Conservation (phyloP, 1,140 invertebrate genomes). For the Aphaenogaster floridana region DNA sequence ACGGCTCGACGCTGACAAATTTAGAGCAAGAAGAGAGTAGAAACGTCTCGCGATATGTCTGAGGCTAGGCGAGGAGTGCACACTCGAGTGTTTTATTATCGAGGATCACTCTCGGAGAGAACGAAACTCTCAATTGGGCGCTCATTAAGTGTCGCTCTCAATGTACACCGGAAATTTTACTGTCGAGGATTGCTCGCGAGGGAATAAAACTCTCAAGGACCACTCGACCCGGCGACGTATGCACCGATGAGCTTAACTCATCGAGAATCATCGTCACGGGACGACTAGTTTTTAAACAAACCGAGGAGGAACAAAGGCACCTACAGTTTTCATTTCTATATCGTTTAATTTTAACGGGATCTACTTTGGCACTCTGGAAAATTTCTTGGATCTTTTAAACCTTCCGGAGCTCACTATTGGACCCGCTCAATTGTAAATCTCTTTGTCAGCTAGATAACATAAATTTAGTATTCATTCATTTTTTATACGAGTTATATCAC, state of each 20-base stretch:
- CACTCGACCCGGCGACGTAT: constrained; percentile 24
- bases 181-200: constrained; percentile 30
- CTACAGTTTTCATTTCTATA: not conserved
- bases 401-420: no score
- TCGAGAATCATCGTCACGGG: not conserved
- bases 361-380: not conserved
- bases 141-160: constrained; percentile 59
- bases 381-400: not conserved
- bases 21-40: not conserved
- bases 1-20: constrained; percentile 5
- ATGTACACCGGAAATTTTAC: constrained; percentile 49
- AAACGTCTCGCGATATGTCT: not conserved
- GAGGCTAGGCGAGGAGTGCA: constrained; percentile 4
- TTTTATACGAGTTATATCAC: no score
- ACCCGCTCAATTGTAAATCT: no score
- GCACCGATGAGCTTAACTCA: constrained; percentile 13
- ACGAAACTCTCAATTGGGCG: constrained; percentile 54
- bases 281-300: not conserved
- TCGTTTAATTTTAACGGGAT: not conserved
- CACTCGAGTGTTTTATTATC: constrained; percentile 51
- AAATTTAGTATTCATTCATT: no score
- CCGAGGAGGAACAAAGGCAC: not conserved
- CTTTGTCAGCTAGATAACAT: no score
- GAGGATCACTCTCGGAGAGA: constrained; percentile 46
- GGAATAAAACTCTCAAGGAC: constrained; percentile 49